phyloP scores from a whole-genome alignment of 2,888 invertebrate genomes.

The Drosophila subsilvestris region DNA sequence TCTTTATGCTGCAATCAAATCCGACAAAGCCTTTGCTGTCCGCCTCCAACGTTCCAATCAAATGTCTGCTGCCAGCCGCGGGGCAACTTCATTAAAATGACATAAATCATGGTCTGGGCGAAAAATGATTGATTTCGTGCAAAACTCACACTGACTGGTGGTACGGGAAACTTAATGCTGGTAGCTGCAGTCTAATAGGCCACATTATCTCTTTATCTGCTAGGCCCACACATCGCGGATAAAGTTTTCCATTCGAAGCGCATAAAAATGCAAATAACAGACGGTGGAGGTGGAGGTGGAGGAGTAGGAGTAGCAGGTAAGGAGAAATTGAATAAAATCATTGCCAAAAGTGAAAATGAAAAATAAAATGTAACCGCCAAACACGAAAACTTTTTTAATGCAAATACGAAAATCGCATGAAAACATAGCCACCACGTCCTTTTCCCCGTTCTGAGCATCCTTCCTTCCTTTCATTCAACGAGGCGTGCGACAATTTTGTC shows the following conservation, averaged over 20 bases:
- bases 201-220: constrained; percentile 12
- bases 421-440: constrained; percentile 49
- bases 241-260: constrained; percentile 20
- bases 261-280: constrained; percentile 66
- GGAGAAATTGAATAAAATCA: constrained; percentile 47
- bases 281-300: not conserved
- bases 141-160: not conserved
- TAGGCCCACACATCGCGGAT: constrained; percentile 12
- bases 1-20: constrained; percentile 8
- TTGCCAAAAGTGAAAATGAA: constrained; percentile 35
- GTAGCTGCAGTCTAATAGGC: constrained; percentile 20
- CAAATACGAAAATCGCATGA: constrained; percentile 73
- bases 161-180: too few relatives aligned
- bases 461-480: constrained; percentile 41
- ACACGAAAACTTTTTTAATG: constrained; percentile 70
- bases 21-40: not conserved
- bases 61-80: not conserved
- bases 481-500: constrained; percentile 56
- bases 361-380: constrained; percentile 51
- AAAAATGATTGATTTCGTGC: constrained; percentile 6
- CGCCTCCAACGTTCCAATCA: not conserved
- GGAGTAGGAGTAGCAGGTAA: not conserved
- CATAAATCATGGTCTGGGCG: constrained; percentile 13
- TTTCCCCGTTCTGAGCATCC: not conserved
- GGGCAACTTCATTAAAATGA: constrained; percentile 16